Base-by-base conservation (phyloP, 2,797 vertebrate genomes). In the Gallinago solitaria region DNA sequence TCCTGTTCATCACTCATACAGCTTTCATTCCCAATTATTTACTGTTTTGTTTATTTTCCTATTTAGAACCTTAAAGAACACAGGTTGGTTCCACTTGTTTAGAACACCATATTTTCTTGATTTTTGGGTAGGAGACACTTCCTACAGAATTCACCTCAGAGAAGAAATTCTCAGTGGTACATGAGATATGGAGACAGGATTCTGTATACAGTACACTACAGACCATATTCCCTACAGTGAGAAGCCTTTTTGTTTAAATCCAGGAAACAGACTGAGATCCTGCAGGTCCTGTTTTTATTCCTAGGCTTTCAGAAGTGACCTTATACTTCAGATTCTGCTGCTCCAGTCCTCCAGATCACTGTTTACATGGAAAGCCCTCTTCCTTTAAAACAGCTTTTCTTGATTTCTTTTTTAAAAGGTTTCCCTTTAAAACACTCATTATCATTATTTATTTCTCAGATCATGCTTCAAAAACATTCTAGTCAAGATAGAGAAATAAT, bases 1-100 rank as follows among this genome's bases (percentile, higher is more conserved):
- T 32, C 69, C 48, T 85, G 45, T n/a, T 48, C 37, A 61, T 90
- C 78, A 83, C 18, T 83, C 83, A 56, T 60, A 61, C 59, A 91
- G 23, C 64, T 95, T 84, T 92, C n/a, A 70, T 95, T 97, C 91
- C 37, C 76, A 96, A 37, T 71, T 64, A 69, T 75, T 56, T 68
- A 51, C 7, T 28, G 2, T 11, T 92, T 57, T 78, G 9, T 32
- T 91, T 76, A 48, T 79, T 93, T 81, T 92, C 9, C 35, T 56
- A 30, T 54, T 88, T 45, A 48, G 6, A 35, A 27, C 23, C 28
- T 70, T 51, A 67, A 88, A 91, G 18, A 89, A n/a, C 2, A 33
- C 11, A 50, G 30, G 23, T 39, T 51, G 48, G 4, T 41, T 77
- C 13, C n/a, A 68, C 32, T 28, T 67, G 1, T 37, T 74, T 83